These are phyloP conservation scores for Platorchestia sp. DNA, from an alignment of 1,140 invertebrate species.

Conservation along the genomic window DNA sequence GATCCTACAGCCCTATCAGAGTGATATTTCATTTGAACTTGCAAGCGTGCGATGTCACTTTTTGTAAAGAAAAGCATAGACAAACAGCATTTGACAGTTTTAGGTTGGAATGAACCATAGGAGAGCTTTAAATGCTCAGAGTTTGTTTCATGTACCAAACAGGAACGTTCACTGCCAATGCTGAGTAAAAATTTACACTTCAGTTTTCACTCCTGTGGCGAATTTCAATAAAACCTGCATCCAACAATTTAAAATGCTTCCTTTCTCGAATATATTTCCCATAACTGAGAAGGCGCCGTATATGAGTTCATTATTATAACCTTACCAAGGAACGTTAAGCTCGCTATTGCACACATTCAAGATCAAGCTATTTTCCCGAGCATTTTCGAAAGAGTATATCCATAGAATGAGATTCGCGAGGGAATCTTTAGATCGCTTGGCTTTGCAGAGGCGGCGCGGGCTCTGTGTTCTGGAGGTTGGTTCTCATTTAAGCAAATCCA, in stretches of 20 bases:
- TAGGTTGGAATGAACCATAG: no score
- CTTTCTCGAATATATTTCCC: neutral
- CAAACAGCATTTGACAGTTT: no score
- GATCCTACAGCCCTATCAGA: no score
- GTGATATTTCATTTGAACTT: no score
- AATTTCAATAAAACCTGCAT: neutral
- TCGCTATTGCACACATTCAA: neutral
- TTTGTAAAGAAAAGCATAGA: no score
- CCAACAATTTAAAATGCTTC: neutral
- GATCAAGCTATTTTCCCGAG: neutral
- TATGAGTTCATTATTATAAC: neutral
- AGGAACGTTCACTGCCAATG: no score
- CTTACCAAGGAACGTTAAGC: neutral
- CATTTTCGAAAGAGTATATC: neutral
- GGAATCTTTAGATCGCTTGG: neutral
- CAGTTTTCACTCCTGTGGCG: no score
- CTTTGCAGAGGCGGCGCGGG: neutral
- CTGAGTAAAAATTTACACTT: no score
- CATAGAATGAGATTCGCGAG: neutral
- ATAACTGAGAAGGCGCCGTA: neutral
- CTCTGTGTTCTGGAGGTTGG: neutral
- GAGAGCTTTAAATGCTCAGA: no score
- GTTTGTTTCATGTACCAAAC: no score
- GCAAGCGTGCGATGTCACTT: no score
- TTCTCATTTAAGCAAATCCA: slow-evolving; percentile 27